Evolutionary conservation across 2,113 vertebrate species (phyloP), one percentile per base, ranked within the genome.

Genomic region (Hypocryptadius cinnamomeus): DNA sequence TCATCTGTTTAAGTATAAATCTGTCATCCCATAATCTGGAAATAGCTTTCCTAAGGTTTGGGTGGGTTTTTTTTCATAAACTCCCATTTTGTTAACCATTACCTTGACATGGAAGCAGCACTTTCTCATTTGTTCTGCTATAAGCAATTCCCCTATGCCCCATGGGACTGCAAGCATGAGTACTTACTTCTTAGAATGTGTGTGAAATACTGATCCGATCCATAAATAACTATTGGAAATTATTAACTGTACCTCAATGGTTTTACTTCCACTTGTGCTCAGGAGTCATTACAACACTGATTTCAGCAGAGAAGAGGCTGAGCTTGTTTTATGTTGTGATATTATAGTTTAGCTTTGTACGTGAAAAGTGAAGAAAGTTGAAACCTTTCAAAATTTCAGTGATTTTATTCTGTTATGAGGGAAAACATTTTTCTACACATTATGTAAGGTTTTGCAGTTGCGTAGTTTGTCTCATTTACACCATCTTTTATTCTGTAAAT

Each of bases 21-120:
- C 85, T 91, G 64, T 53, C 60, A 24, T 81, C 31, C 60, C 69
- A 53, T 91, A 68, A 64, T 71, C n/a, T 93, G 69, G n/a, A 93
- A 96, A 81, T 91, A 85, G 54, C 24, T 94, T 92, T 70, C 73
- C 35, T 72, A 85, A 85, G 50, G 59, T 81, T 78, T 81, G 71
- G 7, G 27, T 79, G 35, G 40, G 40, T 2, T 0, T 16, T 70
- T 68, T 77, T 73, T 79, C 8, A 39, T 71, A 56, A 89, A 78
- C 16, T 77, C 39, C 11, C 10, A 11, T 76, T 80, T 94, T 64
- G 44, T 94, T 95, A 93, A 90, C 94, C 60, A 56, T 95, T 95
- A 84, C 85, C 87, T 84, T 71, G 48, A 72, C 40, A 85, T 11
- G 68, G 57, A 89, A 85, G 39, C 48, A 86, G 53, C 33, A 35